Evolutionary conservation across 2,113 vertebrate species (phyloP).

Genomic region (Callocephalon fimbriatum): DNA sequence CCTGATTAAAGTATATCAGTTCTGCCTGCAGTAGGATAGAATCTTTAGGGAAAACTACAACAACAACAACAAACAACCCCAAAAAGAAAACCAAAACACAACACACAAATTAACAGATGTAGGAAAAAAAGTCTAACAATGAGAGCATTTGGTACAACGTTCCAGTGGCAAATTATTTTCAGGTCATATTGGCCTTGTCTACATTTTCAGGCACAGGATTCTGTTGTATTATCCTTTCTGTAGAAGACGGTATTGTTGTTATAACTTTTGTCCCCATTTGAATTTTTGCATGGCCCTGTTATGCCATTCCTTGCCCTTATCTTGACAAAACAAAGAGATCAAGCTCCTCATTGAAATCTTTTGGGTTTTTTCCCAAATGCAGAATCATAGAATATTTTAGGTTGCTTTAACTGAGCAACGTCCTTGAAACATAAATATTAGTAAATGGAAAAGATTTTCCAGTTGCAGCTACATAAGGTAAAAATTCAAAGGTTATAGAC

Average conservation of each 20-base stretch:
- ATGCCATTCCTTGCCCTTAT: not conserved
- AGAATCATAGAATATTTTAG: not conserved
- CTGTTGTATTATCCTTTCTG: not conserved
- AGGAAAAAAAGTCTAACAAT: not conserved
- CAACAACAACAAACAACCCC: not conserved
- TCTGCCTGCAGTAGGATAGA: not conserved
- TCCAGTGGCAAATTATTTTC: not conserved
- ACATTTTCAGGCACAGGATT: not conserved
- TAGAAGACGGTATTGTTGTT: not conserved
- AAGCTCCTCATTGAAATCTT: not conserved
- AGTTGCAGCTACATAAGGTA: not conserved
- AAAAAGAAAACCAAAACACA: rapidly evolving
- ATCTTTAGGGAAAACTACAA: not conserved
- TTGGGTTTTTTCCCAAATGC: not conserved
- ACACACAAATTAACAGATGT: not conserved
- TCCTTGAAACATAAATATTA: not conserved
- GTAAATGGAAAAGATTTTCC: not conserved
- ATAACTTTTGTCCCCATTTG: not conserved
- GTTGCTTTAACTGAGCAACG: not conserved
- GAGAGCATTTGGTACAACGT: not conserved
- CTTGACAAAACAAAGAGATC: not conserved
- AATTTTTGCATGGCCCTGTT: not conserved
- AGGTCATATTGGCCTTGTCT: not conserved
- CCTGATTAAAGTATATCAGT: too few species aligned
- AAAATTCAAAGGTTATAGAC: not conserved